Evolutionary conservation across 2,113 vertebrate species (phyloP), one percentile per base, ranked within the genome.

Genomic region (Petroica traversi): DNA sequence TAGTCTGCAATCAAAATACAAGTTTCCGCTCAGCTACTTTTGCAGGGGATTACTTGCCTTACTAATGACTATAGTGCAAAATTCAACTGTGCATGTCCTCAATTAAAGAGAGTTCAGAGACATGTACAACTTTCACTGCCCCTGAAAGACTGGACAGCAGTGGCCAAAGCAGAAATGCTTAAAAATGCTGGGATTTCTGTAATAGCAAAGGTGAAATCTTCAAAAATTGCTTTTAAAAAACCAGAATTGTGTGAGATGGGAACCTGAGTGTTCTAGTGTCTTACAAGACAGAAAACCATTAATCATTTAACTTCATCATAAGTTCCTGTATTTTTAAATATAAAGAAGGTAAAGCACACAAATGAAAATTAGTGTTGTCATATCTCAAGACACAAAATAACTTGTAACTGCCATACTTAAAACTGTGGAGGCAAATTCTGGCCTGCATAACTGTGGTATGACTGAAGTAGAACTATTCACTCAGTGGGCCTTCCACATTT

Each of bases 41-140:
- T 63, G 45, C 61, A 89, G 58, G 31, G 31, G 19, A 57, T 43
- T 15, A 19, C 55, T 77, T 51, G 51, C 54, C 59, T 46, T 45
- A 38, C 22, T 57, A 79, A 66, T 52, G n/a, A 57, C 24, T 28
- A 36, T 1, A 48, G 18, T 19, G 34, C 14, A 12, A 66, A 88
- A 12, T 31, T 82, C 43, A 71, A 12, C 0, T 4, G 40, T 1
- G 0, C 11, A 49, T 8, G 10, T 55, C 58, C 61, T 68, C 20
- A 36, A 55, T 38, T 88, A 46, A 85, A 23, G 51, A 40, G 49
- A 36, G 20, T 63, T 75, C 24, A 45, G n/a, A 68, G 16, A 67
- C 7, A 78, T 3, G 17, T 51, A 22, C 33, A 78, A 20, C n/a
- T 73, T 41, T 49, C 55, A 69, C 20, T 57, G 61, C 23, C 38